Evolutionary conservation across 2,797 vertebrate species (phyloP), one percentile per base, ranked within the genome.

Genomic region (Falco berigora): DNA sequence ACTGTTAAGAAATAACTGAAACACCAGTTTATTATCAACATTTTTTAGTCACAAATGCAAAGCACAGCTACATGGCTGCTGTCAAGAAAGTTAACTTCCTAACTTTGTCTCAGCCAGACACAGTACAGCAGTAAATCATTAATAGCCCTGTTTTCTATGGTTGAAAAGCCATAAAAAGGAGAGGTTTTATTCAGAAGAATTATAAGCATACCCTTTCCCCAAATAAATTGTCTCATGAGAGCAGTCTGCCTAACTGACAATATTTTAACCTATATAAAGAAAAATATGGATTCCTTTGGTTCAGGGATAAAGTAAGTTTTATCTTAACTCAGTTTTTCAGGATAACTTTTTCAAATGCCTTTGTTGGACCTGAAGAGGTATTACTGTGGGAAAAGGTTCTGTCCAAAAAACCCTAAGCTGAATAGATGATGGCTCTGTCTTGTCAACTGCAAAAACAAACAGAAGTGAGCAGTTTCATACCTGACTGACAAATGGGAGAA

Each of bases 41-140:
- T 38, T 42, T 42, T 42, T 42, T 42, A 42, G 40, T 42, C 40
- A 15, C 40, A 42, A 42, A 42, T 24, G 10, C 23, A 72, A 55
- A 71, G 20, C 11, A 23, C 0, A 0, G 6, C 12, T 46, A 8
- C 17, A 18, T 3, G 17, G 8, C 17, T 66, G 14, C n/a, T 52
- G 18, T 27, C 24, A 40, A 30, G 21, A 71, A 79, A 66, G 32
- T 12, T 42, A 52, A 11, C 20, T 59, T 68, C 0, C 0, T 32
- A 44, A 34, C 15, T 34, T 82, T 3, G 4, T 55, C 50, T 68
- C 27, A 74, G 11, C 8, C 55, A 53, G 34, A 16, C 4, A 3
- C 30, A 12, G 23, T 6, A 30, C 2, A 32, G 64, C 8, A 72
- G 22, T 50, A 56, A 53, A 17, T 27, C 44, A 28, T 28, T 27